Evolutionary conservation across 2,113 vertebrate species (phyloP), one percentile per base, ranked within the genome.

Genomic region (Semicossyphus pulcher): DNA sequence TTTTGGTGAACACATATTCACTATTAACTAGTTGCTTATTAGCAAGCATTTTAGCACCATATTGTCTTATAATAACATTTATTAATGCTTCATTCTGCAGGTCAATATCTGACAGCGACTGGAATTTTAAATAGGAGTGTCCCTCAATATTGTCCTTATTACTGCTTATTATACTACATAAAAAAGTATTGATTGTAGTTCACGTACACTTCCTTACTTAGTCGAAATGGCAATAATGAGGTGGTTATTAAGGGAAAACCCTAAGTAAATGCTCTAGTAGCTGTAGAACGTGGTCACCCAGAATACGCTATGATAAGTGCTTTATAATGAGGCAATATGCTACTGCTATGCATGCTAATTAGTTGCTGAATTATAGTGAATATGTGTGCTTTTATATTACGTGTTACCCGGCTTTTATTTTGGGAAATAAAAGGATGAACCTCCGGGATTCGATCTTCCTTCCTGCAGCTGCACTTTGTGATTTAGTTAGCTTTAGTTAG

Each of bases 401-500:
- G 2, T n/a, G 41, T 44, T n/a, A 37, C 36, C n/a, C 10, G 11
- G 14, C 11, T 37, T 37, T 14, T 4, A 5, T 26, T 54, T 34
- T 48, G 26, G 62, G 57, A 18, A 21, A 42, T 41, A 36, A 18
- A 15, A 4, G 3, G 26, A 12, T 6, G 10, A 59, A 53, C 31
- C 21, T 67, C 28, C 20, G 60, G 58, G 52, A 32, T 32, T 23
- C 6, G 1, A 11, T 71, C 41, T 58, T n/a, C 21, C 34, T 36
- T 31, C 0, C 70, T 36, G 37, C 68, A 53, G 63, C 74, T 31
- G 34, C 41, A 26, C 32, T 11, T 28, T 14, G 32, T 62, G 15
- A 45, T 42, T 56, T 44, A 7, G 15, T 44, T 3, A 14, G 18
- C 54, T 63, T 58, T 5, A 7, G 15, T 44, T 3, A 14, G 18